Percentiles rank a stretch among this genome's conserved stretches.
phyloP scores from a whole-genome alignment of 2,888 invertebrate species.

The Lottia gigantea region DNA sequence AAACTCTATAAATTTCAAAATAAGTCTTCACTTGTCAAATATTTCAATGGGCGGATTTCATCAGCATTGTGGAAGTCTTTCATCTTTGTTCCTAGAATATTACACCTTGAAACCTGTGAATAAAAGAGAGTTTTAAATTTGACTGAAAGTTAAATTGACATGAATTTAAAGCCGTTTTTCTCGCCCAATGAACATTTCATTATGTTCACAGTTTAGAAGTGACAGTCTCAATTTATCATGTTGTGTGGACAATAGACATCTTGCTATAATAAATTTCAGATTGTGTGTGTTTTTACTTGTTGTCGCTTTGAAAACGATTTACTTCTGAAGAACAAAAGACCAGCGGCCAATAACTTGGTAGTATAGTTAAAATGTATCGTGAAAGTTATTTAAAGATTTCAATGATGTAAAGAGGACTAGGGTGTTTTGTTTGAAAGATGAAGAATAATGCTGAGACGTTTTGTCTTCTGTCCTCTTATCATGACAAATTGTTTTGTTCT shows the following conservation, averaged over 20 bases:
- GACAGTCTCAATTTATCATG: slow-evolving; percentile 22
- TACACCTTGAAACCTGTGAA: slow-evolving; percentile 1
- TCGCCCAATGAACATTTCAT: slow-evolving; percentile 21
- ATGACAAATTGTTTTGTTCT: not conserved
- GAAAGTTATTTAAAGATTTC: too few relatives aligned
- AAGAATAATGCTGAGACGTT: not conserved
- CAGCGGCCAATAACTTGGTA: too few relatives aligned
- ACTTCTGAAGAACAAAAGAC: not conserved
- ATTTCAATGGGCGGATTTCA: slow-evolving; percentile 2
- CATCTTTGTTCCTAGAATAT: not conserved
- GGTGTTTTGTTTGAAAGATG: too few relatives aligned
- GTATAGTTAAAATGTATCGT: too few relatives aligned
- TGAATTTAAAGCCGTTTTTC: slow-evolving; percentile 17
- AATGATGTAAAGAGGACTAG: too few relatives aligned
- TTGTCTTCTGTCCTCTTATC: not conserved
- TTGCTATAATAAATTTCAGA: slow-evolving; percentile 3
- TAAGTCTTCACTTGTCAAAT: not conserved
- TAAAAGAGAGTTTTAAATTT: slow-evolving; percentile 9
- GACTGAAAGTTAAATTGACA: slow-evolving; percentile 7
- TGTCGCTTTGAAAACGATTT: slow-evolving; percentile 4
- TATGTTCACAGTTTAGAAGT: slow-evolving; percentile 14
- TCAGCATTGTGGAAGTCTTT: not conserved
- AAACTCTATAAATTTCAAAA: slow-evolving; percentile 4
- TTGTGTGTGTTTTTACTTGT: not conserved
- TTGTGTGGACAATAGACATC: not conserved